Conservation (phyloP, 2,888 invertebrate species). For the Diarsia dahlii region DNA sequence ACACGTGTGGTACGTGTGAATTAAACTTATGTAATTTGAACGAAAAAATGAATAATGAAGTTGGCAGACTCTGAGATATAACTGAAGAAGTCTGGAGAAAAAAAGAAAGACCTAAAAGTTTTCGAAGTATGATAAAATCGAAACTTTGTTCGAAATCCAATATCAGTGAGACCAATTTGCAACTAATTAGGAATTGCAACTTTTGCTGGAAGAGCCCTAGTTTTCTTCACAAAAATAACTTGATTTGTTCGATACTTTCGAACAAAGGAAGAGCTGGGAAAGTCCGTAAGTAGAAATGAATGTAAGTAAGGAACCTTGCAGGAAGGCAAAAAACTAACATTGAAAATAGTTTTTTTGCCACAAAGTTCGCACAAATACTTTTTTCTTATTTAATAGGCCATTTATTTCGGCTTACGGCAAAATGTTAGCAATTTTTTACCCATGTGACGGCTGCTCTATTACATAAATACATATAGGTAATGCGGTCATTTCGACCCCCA, state of each 20-base stretch:
- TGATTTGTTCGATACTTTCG: slow-evolving; percentile 29
- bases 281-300: slow-evolving; percentile 18
- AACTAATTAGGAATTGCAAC: slow-evolving; percentile 48
- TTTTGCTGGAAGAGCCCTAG: slow-evolving; percentile 24
- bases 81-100: background rate
- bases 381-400: slow-evolving; percentile 42
- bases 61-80: background rate
- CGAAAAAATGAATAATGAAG: background rate
- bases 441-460: slow-evolving; percentile 38
- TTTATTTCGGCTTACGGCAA: slow-evolving; percentile 48
- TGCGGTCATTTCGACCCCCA: slow-evolving; percentile 45
- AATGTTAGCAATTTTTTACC: slow-evolving; percentile 50
- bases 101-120: slow-evolving; percentile 29
- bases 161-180: slow-evolving; percentile 40
- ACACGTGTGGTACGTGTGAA: background rate
- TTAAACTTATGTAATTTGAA: background rate
- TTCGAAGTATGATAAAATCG: slow-evolving; percentile 22
- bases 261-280: slow-evolving; percentile 30
- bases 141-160: slow-evolving; percentile 31
- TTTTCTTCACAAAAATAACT: slow-evolving; percentile 41
- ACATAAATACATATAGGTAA: slow-evolving; percentile 44
- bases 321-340: slow-evolving; percentile 43
- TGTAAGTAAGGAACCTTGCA: background rate
- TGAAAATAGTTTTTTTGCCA: slow-evolving; percentile 29
- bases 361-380: slow-evolving; percentile 38